Conservation (phyloP, 2,113 vertebrate species). For the Paralichthys olivaceus region DNA sequence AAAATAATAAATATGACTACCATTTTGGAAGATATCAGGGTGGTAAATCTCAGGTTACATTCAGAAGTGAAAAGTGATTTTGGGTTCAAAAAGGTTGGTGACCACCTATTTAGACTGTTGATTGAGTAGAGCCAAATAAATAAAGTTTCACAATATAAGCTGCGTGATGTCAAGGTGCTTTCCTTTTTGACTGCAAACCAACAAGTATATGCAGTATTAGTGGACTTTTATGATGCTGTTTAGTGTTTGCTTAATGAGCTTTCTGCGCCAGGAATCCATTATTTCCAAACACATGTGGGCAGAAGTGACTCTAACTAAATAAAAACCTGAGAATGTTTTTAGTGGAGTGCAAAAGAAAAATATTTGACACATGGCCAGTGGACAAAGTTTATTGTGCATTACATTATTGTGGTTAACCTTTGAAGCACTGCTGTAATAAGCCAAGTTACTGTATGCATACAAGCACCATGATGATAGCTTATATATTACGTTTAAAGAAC, state of each 20-base stretch:
- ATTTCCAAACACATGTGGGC: conserved; percentile 12
- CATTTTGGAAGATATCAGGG: too few relatives aligned
- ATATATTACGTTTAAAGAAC: not conserved
- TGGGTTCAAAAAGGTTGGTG: too few relatives aligned
- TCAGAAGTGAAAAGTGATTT: too few relatives aligned
- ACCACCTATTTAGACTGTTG: too few relatives aligned
- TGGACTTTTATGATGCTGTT: conserved; percentile 6
- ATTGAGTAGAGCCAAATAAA: too few relatives aligned
- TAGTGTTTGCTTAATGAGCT: conserved; percentile 28
- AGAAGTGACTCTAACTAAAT: conserved; percentile 5
- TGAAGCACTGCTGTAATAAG: not conserved
- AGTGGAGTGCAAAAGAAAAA: not conserved
- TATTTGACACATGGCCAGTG: too few relatives aligned
- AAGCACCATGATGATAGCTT: not conserved
- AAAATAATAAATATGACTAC: too few relatives aligned
- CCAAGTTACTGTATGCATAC: not conserved
- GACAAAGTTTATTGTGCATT: not conserved
- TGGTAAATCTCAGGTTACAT: too few relatives aligned
- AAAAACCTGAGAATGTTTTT: not conserved
- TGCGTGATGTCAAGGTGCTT: not conserved
- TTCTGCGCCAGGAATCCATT: conserved; percentile 20
- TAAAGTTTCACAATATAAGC: not conserved
- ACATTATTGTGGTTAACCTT: not conserved
- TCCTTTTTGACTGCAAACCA: not conserved
- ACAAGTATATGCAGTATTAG: not conserved